These are phyloP conservation scores for Selenia dentaria DNA, from an alignment of 2,888 invertebrate species.

Conservation along the genomic window DNA sequence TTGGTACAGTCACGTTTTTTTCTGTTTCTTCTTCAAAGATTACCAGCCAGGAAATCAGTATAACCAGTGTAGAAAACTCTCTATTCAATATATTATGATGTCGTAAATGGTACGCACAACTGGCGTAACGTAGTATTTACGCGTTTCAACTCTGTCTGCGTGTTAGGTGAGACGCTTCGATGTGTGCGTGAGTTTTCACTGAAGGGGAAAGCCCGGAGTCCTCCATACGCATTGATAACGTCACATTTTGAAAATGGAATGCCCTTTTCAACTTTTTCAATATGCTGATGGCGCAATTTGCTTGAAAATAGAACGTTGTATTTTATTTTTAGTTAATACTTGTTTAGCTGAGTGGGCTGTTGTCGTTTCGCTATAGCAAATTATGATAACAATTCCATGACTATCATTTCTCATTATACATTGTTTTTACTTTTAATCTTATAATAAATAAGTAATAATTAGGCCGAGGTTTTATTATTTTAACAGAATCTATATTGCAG, in stretches of 20 bases:
- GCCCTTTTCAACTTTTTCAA: constrained; percentile 66
- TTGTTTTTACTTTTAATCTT: too few relatives aligned
- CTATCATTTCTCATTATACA: neutral
- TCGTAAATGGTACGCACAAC: constrained; percentile 2
- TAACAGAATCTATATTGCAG: too few relatives aligned
- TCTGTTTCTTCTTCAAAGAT: neutral
- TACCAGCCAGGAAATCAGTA: neutral
- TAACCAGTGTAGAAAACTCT: neutral
- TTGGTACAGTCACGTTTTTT: neutral
- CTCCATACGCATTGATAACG: constrained; percentile 53
- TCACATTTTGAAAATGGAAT: constrained; percentile 72
- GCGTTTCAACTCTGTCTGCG: constrained; percentile 7
- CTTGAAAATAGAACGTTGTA: constrained; percentile 17
- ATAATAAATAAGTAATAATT: too few relatives aligned
- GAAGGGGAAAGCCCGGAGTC: constrained; percentile 71
- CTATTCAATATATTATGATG: constrained; percentile 36
- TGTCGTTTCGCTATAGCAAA: neutral
- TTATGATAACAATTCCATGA: neutral
- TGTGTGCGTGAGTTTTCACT: constrained; percentile 47
- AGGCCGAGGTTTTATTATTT: too few relatives aligned
- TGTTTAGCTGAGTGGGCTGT: neutral
- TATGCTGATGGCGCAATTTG: constrained; percentile 46
- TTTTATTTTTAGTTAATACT: constrained; percentile 27
- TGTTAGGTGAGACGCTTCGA: constrained; percentile 7
- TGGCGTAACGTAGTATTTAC: constrained; percentile 9